Evolutionary conservation across 2,888 invertebrate species (phyloP).

Genomic region (Uloborus plumipes): DNA sequence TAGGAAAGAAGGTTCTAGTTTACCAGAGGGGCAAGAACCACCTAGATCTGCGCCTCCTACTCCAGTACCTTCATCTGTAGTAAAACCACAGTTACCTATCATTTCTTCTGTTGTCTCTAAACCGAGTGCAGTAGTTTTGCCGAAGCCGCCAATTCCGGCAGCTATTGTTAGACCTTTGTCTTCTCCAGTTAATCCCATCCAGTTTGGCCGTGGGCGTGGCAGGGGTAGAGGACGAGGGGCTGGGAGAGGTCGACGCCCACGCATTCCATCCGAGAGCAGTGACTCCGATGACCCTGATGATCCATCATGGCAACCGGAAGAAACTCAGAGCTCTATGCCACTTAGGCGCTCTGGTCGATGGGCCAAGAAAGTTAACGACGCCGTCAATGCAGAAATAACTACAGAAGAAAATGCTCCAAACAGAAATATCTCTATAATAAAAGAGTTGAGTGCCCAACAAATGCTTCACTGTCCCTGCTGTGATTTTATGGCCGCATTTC

Average conservation of each 20-base stretch:
- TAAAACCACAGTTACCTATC: neutral
- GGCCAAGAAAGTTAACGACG: conserved; percentile 51
- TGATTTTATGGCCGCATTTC: conserved; percentile 47
- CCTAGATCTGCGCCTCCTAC: neutral
- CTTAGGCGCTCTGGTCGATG: conserved; percentile 54
- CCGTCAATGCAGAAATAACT: conserved; percentile 16
- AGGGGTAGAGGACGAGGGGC: conserved; percentile 23
- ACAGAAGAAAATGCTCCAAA: neutral
- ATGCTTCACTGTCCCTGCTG: conserved; percentile 52
- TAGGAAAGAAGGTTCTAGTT: conserved; percentile 9
- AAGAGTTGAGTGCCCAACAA: conserved; percentile 6
- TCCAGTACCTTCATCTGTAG: neutral
- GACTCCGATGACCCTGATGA: conserved; percentile 49
- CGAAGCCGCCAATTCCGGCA: too few species aligned
- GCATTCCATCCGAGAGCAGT: conserved; percentile 27
- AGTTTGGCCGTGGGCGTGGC: neutral
- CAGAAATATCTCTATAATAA: conserved; percentile 3
- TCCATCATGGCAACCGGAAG: conserved; percentile 49
- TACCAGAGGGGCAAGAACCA: neutral
- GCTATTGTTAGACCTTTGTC: neutral
- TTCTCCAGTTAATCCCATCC: neutral
- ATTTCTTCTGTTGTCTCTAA: conserved; percentile 16
- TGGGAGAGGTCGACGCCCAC: conserved; percentile 22
- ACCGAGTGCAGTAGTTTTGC: neutral
- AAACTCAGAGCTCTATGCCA: neutral